Percentiles rank a stretch among this genome's conserved stretches.
Conservation (phyloP, 2,888 invertebrate genomes). For the Cryptus armator region DNA sequence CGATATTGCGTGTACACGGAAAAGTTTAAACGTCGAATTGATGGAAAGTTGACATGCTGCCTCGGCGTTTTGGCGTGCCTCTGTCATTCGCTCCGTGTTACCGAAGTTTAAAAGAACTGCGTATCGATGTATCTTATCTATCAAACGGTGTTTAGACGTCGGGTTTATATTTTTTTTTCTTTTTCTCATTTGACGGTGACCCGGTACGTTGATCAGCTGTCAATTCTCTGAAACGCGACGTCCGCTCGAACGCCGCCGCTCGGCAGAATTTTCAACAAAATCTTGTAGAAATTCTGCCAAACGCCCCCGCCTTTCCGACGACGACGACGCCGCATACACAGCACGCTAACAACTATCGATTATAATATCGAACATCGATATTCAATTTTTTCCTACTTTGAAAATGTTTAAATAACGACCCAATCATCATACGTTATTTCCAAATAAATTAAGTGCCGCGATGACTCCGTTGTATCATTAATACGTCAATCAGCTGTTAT, state of each 20-base stretch:
- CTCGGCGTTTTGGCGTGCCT: neutral
- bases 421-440: neutral
- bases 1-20: neutral
- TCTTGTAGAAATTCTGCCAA: neutral
- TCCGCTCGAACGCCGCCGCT: neutral
- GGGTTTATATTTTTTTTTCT: neutral
- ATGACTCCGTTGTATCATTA: neutral
- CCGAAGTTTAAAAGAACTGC: neutral
- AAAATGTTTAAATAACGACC: neutral
- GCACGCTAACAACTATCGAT: neutral
- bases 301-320: neutral
- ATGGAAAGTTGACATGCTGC: neutral
- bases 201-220: conserved; percentile 9
- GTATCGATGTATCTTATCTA: conserved; percentile 10
- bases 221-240: neutral
- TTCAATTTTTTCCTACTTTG: neutral
- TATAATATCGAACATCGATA: neutral
- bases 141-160: neutral
- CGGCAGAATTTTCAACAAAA: neutral
- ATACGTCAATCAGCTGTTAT: conserved; percentile 8
- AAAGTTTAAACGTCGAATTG: neutral
- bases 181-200: neutral
- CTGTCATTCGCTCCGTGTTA: conserved; percentile 6
- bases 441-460: neutral
- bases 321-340: too few species aligned